Evolutionary conservation across 2,797 vertebrate species (phyloP).

Genomic region (Acrossocheilus fasciatus): DNA sequence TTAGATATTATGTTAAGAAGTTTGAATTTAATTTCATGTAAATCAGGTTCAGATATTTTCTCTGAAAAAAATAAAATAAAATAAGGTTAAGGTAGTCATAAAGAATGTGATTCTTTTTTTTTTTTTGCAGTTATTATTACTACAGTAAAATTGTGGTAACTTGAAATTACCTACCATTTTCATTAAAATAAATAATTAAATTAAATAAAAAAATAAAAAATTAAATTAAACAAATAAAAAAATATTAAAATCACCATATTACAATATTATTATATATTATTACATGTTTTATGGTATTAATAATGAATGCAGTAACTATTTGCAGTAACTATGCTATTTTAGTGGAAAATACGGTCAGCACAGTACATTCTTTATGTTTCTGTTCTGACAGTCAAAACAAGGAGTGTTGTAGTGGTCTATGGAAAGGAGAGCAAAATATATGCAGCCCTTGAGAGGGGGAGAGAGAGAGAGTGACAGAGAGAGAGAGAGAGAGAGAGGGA

Average conservation of each 20-base stretch:
- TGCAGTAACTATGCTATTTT: background rate
- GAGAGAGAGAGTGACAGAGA: background rate
- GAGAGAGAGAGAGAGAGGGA: background rate
- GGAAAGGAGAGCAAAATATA: constrained; percentile 20
- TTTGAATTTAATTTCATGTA: background rate
- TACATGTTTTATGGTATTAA: background rate
- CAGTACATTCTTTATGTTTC: background rate
- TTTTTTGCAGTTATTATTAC: background rate
- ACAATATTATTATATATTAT: background rate
- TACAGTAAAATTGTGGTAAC: background rate
- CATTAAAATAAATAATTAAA: background rate
- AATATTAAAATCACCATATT: background rate
- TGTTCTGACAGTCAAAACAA: constrained; percentile 5
- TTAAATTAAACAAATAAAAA: background rate
- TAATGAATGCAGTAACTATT: background rate
- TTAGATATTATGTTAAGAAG: background rate
- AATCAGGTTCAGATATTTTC: background rate
- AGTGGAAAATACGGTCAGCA: background rate
- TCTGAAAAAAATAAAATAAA: background rate
- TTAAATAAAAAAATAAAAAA: background rate
- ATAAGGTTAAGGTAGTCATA: background rate
- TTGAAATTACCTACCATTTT: background rate
- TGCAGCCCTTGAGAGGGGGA: constrained; percentile 19
- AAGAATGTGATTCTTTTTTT: background rate
- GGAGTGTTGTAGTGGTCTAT: constrained; percentile 13